Base-by-base conservation (phyloP, 2,888 invertebrate species). In the Cephus runcator region DNA sequence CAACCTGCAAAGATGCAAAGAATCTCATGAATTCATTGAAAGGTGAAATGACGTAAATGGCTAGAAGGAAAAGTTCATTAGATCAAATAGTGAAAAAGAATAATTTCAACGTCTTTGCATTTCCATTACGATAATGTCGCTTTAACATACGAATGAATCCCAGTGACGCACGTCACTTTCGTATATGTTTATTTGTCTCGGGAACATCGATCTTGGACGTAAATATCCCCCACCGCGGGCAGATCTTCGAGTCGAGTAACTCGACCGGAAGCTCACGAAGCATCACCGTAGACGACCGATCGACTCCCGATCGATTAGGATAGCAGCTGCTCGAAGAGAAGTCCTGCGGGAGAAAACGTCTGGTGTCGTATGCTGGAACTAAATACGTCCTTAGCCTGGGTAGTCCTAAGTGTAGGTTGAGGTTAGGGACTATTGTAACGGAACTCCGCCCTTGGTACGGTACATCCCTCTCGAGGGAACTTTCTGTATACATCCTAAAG, bases 221-320 rank as follows among this genome's bases (percentile, higher is more conserved):
- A 34, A 71, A 4, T 71, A 34, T 71, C 33, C 71, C 33, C 71
- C 71, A 31, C 71, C 15, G 15, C 15, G 31, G 31, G 31, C 71
- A 15, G 31, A 23, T 71, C 71, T 71, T 11, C 71, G 71, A 31
- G 33, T 33, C 71, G 31, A 31, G 31, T 23, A 71, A 34, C 71
- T 71, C 79, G 79, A 81, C 82, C 87, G 86, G 85, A 87, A 85
- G 82, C 80, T 77, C 82, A 84, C 85, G 87, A 87, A 84, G 82
- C 35, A 79, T 79, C 81, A 81, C 79, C 83, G 82, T 81, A 83
- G 83, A 86, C 83, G 78, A 84, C 86, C 87, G 88, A 88, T 85
- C 80, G 85, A 85, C 83, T 83, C 83, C 75, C 81, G 83, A 84
- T 83, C 79, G 83, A 87, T 83, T 85, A 88, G 86, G 88, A 76